Evolutionary conservation across 2,797 vertebrate genomes (phyloP), one percentile per base, ranked within the genome.

Genomic region (Oreochromis grahami): DNA sequence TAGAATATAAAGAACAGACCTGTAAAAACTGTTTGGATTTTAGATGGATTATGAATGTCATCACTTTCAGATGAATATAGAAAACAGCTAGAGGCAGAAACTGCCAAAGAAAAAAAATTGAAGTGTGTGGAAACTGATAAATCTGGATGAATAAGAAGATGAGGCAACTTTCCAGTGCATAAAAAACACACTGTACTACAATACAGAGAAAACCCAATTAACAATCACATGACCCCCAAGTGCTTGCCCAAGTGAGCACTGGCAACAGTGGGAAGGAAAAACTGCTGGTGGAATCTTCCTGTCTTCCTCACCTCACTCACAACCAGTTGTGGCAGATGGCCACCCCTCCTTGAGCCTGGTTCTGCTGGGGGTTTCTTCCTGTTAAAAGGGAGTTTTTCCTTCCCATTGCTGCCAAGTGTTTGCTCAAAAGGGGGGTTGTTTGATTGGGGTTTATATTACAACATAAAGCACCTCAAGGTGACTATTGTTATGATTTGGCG

Each of bases 221-320:
- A 12, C 56, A 60, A 60, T 60, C 29, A 60, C 56, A 34, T 6
- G 3, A 60, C 56, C 56, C 17, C 56, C 29, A 34, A 60, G 29
- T 19, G 56, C 56, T 60, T 60, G 0, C 17, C 58, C 58, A 36
- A 63, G 32, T 2, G 0, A 36, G 32, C 58, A n/a, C 19, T 63
- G 58, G 32, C 58, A 63, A 63, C 58, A 36, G 58, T 63, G 32
- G 58, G 58, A 63, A 12, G 58, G 32, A 63, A 63, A 36, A 63
- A 0, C 17, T 63, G 10, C 58, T 63, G 56, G 56, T 60, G 32
- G 10, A 36, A 1, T 63, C 58, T 63, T 63, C 58, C 19, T 1
- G 17, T 58, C 1, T 58, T 34, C 56, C 56, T 58, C 56, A 58
- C 29, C 29, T 34, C 56, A 34, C 56, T 58, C 29, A 58, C 56